These are phyloP conservation scores for Canis aureus DNA, from an alignment of 2,113 vertebrate genomes.

Conservation along the genomic window DNA sequence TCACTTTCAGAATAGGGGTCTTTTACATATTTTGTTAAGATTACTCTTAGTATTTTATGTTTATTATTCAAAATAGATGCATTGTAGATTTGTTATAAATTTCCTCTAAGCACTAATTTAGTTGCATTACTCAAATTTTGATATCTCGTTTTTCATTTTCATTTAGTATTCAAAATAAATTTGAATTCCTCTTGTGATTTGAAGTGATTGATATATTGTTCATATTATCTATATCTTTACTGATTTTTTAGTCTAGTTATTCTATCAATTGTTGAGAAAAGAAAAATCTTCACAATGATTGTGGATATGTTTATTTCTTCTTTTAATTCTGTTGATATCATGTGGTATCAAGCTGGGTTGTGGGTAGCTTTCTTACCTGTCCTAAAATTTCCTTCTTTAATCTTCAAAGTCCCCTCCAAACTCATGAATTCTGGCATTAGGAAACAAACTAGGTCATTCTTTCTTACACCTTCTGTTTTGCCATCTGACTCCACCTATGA, in stretches of 20 bases:
- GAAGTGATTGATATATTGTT: not conserved
- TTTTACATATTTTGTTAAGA: not conserved
- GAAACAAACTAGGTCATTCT: not conserved
- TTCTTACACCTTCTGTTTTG: not conserved
- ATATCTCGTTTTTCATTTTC: not conserved
- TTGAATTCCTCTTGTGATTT: slow-evolving; percentile 18
- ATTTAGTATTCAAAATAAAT: slow-evolving; percentile 20
- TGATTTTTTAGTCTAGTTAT: not conserved
- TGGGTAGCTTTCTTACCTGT: not conserved
- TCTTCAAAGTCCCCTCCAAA: not conserved
- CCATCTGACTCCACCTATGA: not conserved
- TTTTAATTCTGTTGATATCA: not conserved
- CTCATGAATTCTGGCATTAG: not conserved
- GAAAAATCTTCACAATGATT: slow-evolving; percentile 29
- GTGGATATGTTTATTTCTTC: not conserved
- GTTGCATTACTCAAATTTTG: not conserved
- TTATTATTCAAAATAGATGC: not conserved
- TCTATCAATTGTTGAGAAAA: not conserved
- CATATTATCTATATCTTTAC: not conserved
- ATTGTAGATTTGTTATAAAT: not conserved
- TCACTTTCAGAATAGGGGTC: not conserved
- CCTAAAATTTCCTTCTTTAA: slow-evolving; percentile 25
- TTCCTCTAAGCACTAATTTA: not conserved
- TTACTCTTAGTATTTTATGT: not conserved
- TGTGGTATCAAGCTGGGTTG: not conserved